Conservation (phyloP, 2,888 invertebrate species). For the Himalopsyche anomala region DNA sequence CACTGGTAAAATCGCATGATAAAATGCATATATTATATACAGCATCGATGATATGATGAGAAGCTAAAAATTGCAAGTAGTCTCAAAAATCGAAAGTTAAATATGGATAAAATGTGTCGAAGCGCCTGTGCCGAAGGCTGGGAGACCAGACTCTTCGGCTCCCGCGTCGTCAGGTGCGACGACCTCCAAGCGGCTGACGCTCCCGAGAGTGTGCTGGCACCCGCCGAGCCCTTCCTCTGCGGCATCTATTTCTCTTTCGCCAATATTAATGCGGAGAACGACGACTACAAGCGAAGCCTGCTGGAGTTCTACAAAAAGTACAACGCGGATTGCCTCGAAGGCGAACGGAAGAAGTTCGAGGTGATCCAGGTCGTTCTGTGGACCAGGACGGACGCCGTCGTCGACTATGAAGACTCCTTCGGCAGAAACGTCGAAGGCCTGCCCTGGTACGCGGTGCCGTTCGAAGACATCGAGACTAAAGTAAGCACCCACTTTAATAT, state of each 20-base stretch:
- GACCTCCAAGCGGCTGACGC: constrained; percentile 69
- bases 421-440: constrained; percentile 79
- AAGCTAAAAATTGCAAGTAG: too few species aligned
- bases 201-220: constrained; percentile 72
- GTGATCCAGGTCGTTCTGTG: constrained; percentile 84
- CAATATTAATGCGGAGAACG: constrained; percentile 81
- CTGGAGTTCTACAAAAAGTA: constrained; percentile 77
- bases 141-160: constrained; percentile 80
- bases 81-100: background rate
- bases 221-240: constrained; percentile 75
- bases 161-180: constrained; percentile 76
- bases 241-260: constrained; percentile 85
- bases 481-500: constrained; percentile 70
- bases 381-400: constrained; percentile 81
- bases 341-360: constrained; percentile 73
- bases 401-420: constrained; percentile 82
- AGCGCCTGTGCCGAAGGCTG: constrained; percentile 71
- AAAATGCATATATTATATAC: too few species aligned
- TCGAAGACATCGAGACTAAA: constrained; percentile 83
- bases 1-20: too few species aligned
- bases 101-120: constrained; percentile 14
- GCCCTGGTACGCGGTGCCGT: constrained; percentile 84
- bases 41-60: too few species aligned
- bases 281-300: constrained; percentile 82
- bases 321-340: constrained; percentile 67